Percentiles rank a stretch among this genome's conserved stretches.
phyloP scores from a whole-genome alignment of 2,888 invertebrate species.

The Caenorhabditis zanzibari region DNA sequence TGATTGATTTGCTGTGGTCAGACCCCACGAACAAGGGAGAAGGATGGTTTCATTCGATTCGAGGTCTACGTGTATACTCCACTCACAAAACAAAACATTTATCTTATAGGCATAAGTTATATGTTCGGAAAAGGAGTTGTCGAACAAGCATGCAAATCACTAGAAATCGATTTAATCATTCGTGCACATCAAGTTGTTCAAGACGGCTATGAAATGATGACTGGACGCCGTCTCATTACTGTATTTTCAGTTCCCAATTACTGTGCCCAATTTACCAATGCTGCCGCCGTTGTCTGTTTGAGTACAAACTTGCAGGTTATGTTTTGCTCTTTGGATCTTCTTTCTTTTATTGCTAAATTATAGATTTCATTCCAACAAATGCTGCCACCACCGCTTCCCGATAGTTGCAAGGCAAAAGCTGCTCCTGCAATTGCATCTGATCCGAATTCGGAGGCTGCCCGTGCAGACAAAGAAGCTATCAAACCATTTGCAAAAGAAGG shows the following conservation, averaged over 20 bases:
- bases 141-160: conserved; percentile 72
- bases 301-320: conserved; percentile 69
- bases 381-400: conserved; percentile 45
- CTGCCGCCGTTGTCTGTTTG: conserved; percentile 79
- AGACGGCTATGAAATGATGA: conserved; percentile 80
- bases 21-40: conserved; percentile 80
- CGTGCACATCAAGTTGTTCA: conserved; percentile 81
- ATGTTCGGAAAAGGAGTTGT: conserved; percentile 80
- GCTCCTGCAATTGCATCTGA: conserved; percentile 63
- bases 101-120: conserved; percentile 72
- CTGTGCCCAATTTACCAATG: conserved; percentile 77
- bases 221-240: conserved; percentile 77
- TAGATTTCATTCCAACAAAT: conserved; percentile 59
- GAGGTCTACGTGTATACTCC: conserved; percentile 39
- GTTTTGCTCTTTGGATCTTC: not conserved
- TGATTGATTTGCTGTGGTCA: conserved; percentile 80
- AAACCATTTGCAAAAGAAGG: conserved; percentile 54
- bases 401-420: conserved; percentile 39
- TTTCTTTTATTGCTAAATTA: not conserved
- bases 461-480: conserved; percentile 64
- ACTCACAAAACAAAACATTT: not conserved
- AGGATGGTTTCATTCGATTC: conserved; percentile 74
- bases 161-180: conserved; percentile 78
- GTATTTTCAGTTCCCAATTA: conserved; percentile 81
- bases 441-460: conserved; percentile 43